Percentiles rank a stretch among this genome's conserved stretches.
phyloP scores from a whole-genome alignment of 2,888 invertebrate species.

The Athrips mouffetella region DNA sequence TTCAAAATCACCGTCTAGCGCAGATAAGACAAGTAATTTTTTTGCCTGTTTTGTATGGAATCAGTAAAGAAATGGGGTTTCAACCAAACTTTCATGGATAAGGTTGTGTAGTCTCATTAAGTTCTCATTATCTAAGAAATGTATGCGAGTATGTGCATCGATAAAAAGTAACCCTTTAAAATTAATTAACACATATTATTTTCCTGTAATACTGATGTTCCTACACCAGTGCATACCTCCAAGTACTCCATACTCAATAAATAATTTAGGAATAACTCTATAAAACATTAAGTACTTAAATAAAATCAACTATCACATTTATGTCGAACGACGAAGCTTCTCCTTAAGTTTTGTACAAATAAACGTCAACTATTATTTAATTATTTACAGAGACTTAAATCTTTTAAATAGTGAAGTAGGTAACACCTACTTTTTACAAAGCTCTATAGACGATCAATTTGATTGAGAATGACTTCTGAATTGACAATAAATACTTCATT shows the following conservation, averaged over 20 bases:
- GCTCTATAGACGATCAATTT: not conserved
- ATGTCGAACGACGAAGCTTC: constrained; percentile 72
- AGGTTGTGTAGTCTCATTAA: no score
- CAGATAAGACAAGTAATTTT: no score
- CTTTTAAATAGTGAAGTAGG: constrained; percentile 47
- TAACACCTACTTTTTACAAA: constrained; percentile 1
- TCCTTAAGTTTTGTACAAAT: constrained; percentile 61
- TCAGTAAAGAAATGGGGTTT: no score
- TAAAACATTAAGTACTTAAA: constrained; percentile 74
- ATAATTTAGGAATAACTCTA: constrained; percentile 73
- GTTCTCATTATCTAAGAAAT: no score
- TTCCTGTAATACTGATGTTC: not conserved
- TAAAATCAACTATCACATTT: constrained; percentile 77
- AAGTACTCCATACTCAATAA: constrained; percentile 63
- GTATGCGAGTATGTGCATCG: no score
- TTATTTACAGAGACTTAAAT: constrained; percentile 38
- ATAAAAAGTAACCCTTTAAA: no score
- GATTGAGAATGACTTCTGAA: not conserved
- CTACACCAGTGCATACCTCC: constrained; percentile 37
- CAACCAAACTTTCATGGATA: no score
- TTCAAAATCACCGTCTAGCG: no score
- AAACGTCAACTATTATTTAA: constrained; percentile 24
- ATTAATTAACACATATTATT: not conserved
- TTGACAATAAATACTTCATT: no score
- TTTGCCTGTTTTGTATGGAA: no score